These are phyloP conservation scores for Acropora yongei DNA, from an alignment of 64 coral and sea anemone genomes.

Conservation along the genomic window DNA sequence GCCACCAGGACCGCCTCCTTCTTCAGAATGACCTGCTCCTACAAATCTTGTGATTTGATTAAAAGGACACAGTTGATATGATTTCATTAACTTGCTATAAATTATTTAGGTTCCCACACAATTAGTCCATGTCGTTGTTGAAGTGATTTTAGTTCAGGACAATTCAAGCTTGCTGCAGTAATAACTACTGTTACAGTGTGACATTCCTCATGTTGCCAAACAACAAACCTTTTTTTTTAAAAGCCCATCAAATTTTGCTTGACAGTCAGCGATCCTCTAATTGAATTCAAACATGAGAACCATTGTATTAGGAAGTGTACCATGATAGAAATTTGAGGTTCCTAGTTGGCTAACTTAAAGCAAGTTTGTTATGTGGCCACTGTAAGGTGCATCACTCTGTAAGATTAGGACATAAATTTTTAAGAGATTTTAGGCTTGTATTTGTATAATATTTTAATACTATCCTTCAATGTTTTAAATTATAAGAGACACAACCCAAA, in stretches of 20 bases:
- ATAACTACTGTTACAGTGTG: conserved; percentile 12
- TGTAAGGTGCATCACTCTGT: too few relatives aligned
- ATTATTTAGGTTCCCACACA: neutral
- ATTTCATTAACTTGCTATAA: neutral
- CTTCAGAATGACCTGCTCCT: too few relatives aligned
- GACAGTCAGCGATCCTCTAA: neutral
- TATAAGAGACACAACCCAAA: too few relatives aligned
- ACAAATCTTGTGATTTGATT: too few relatives aligned
- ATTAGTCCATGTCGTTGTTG: neutral
- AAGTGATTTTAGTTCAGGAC: conserved; percentile 1
- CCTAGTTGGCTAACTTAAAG: neutral
- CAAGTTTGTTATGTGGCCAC: neutral
- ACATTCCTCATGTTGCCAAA: neutral
- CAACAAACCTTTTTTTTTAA: conserved; percentile 6
- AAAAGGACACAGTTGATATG: too few relatives aligned
- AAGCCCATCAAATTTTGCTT: conserved; percentile 1
- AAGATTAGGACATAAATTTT: too few relatives aligned
- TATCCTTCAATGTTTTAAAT: too few relatives aligned
- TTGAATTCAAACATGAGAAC: neutral
- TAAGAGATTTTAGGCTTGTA: too few relatives aligned
- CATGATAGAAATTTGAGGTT: neutral
- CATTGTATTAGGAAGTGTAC: conserved; percentile 12
- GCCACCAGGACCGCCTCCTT: too few relatives aligned
- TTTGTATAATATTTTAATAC: too few relatives aligned
- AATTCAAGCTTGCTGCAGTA: conserved; percentile 2